Evolutionary conservation across 1,140 invertebrate species (phyloP).

Genomic region (Brachionus rubens): DNA sequence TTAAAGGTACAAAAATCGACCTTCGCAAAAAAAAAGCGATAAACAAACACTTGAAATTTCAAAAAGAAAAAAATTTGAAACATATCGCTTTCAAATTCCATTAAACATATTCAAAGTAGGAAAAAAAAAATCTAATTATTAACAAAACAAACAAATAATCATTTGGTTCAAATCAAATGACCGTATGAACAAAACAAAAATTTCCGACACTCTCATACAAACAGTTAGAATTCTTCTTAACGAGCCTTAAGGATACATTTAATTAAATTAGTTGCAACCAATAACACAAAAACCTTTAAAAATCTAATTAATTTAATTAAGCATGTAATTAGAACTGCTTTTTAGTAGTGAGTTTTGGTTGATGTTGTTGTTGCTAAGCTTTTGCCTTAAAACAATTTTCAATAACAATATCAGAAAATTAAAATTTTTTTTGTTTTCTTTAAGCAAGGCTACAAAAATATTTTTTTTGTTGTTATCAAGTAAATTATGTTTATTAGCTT

Average conservation of each 20-base stretch:
- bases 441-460: background rate
- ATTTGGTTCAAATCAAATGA: constrained; percentile 2
- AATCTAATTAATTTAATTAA: constrained; percentile 39
- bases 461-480: background rate
- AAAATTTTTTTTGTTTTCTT: constrained; percentile 6
- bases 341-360: background rate
- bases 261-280: no score
- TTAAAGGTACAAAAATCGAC: no score
- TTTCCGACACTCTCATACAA: background rate
- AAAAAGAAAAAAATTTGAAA: no score
- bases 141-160: background rate
- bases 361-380: background rate
- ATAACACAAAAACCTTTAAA: background rate
- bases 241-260: background rate
- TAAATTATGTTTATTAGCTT: constrained; percentile 33
- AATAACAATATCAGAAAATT: no score
- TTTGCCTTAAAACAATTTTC: background rate
- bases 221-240: background rate
- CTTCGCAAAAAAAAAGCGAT: no score
- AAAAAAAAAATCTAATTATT: no score
- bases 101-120: no score
- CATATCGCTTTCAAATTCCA: no score
- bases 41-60: no score
- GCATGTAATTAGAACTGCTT: constrained; percentile 26
- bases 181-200: no score